These are phyloP conservation scores for Trichosurus vulpecula DNA, from an alignment of 2,797 vertebrate species.

Conservation along the genomic window DNA sequence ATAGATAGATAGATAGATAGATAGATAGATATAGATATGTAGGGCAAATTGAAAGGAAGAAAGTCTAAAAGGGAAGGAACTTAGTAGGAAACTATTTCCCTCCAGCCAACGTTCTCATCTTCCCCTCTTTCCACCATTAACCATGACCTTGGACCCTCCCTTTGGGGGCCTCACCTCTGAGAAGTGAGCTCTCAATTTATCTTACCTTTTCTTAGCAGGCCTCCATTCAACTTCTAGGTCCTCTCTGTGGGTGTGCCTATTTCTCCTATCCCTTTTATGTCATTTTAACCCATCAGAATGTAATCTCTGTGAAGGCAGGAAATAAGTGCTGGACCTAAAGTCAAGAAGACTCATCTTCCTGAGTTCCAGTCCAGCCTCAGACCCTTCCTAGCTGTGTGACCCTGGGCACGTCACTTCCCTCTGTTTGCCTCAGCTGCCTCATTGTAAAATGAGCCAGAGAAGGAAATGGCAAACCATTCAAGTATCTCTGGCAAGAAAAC, in stretches of 20 bases:
- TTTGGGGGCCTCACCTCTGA: neutral
- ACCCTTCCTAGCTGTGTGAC: neutral
- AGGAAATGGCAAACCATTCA: neutral
- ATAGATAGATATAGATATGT: no score
- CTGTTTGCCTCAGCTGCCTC: neutral
- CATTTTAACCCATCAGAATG: neutral
- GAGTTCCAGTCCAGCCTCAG: neutral
- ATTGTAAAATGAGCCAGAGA: neutral
- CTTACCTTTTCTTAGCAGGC: neutral
- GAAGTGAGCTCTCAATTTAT: neutral
- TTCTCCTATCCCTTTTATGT: neutral
- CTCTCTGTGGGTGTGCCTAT: neutral
- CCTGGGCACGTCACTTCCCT: neutral
- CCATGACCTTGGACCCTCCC: neutral
- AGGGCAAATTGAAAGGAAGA: neutral
- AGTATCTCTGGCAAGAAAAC: neutral
- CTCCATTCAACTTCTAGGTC: neutral
- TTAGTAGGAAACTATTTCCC: neutral
- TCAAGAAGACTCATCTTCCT: neutral
- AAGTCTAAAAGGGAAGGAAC: neutral
- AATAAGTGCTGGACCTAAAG: no score
- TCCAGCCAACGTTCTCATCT: neutral
- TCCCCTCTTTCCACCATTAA: neutral
- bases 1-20: no score
- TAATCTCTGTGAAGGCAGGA: neutral